Conservation (phyloP, 2,113 vertebrate species). For the Bungarus multicinctus region DNA sequence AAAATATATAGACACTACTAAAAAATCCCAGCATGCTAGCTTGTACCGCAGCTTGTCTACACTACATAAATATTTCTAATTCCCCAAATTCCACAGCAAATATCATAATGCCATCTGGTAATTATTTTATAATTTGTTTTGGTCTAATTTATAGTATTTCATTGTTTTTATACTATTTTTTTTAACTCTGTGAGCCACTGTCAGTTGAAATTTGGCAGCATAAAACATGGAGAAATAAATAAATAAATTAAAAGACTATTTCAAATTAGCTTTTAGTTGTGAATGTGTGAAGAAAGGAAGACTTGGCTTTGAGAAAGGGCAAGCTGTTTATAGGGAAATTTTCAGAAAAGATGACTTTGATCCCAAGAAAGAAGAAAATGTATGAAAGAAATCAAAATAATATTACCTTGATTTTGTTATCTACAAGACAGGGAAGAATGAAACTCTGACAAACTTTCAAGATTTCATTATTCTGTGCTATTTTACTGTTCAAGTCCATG, state of each 20-base stretch:
- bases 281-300: not conserved
- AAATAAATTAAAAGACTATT: not conserved
- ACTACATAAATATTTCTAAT: not conserved
- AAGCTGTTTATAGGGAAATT: not conserved
- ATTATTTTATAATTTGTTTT: not conserved
- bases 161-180: not conserved
- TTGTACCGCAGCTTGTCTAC: not conserved
- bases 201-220: not conserved
- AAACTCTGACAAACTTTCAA: not conserved
- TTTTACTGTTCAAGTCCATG: not conserved
- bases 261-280: not conserved
- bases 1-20: not conserved
- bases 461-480: not conserved
- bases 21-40: not conserved
- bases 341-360: not conserved
- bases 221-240: not conserved
- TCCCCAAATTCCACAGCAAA: not conserved
- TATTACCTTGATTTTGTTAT: not conserved
- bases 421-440: not conserved
- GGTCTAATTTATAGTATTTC: not conserved
- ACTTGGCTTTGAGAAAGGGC: not conserved
- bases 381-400: not conserved
- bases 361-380: not conserved
- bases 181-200: not conserved
- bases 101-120: not conserved